Evolutionary conservation across 23 tunicate genomes (phyloP).

Genomic region (Diplosoma virens): DNA sequence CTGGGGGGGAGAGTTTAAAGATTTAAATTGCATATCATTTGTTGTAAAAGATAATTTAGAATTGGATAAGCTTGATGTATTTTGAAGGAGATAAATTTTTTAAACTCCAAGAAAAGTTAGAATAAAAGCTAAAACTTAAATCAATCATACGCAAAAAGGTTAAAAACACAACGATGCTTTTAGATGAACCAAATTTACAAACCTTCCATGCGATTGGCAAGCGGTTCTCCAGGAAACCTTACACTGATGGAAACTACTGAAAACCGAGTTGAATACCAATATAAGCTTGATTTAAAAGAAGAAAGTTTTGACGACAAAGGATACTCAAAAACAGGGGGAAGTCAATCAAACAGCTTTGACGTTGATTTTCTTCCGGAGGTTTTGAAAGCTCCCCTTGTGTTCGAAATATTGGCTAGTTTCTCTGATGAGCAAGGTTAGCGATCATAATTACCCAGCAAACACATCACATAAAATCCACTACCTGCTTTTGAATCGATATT

Average conservation of each 20-base stretch:
- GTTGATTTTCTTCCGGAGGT: not conserved
- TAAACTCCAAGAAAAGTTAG: not conserved
- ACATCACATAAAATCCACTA: too few relatives aligned
- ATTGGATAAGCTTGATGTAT: not conserved
- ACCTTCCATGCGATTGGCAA: not conserved
- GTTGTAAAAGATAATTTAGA: too few relatives aligned
- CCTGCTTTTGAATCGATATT: too few relatives aligned
- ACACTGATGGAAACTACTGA: not conserved
- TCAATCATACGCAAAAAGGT: too few relatives aligned
- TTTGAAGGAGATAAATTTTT: not conserved
- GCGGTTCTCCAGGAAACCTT: constrained; percentile 1
- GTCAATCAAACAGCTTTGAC: too few relatives aligned
- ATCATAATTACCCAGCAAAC: too few relatives aligned
- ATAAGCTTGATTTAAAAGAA: not conserved
- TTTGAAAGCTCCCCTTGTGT: not conserved
- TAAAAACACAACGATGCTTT: too few relatives aligned
- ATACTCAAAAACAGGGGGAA: not conserved
- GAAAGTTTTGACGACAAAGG: not conserved
- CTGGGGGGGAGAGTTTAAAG: too few relatives aligned
- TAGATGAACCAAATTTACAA: not conserved
- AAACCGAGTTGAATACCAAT: not conserved
- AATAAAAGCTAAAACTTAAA: too few relatives aligned
- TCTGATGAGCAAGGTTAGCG: too few relatives aligned
- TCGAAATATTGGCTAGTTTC: not conserved
- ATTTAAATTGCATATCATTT: too few relatives aligned